Percentiles rank a stretch among this genome's conserved stretches.
Evolutionary conservation across 2,888 invertebrate species (phyloP).

Genomic region (Spatulosminthurus flaviceps): DNA sequence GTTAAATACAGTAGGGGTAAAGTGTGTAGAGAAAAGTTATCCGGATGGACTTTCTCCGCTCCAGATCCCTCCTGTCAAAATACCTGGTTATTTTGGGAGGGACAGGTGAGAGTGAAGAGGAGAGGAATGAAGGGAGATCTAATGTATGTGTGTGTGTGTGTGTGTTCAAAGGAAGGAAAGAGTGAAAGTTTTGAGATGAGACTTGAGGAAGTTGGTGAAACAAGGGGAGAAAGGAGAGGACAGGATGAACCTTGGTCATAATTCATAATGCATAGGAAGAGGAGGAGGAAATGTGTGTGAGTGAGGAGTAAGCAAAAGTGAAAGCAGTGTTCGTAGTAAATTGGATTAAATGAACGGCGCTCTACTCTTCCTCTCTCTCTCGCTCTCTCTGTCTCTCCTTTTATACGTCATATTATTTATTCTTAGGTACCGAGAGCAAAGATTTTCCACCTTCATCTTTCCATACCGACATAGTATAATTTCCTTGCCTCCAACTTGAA

Average conservation of each 20-base stretch:
- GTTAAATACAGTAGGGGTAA: no score
- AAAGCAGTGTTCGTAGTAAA: slow-evolving; percentile 50
- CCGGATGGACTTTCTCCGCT: no score
- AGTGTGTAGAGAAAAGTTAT: no score
- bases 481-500: no score
- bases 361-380: slow-evolving; percentile 19
- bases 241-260: slow-evolving; percentile 47
- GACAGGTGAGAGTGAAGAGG: no score
- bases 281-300: slow-evolving; percentile 44
- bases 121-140: no score
- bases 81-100: background rate
- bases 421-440: no score
- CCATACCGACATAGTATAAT: no score
- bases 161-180: background rate
- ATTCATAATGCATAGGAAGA: slow-evolving; percentile 48
- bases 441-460: no score
- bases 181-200: slow-evolving; percentile 5
- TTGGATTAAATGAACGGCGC: slow-evolving; percentile 49
- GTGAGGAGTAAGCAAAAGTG: slow-evolving; percentile 52
- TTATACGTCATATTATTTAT: no score
- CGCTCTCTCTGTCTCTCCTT: no score
- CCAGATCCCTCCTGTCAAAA: no score
- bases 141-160: background rate
- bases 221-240: background rate
- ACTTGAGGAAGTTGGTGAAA: slow-evolving; percentile 42